Evolutionary conservation across 53 echinoderm and acorn worm genomes (phyloP).

Genomic region (Actinopyga echinites): DNA sequence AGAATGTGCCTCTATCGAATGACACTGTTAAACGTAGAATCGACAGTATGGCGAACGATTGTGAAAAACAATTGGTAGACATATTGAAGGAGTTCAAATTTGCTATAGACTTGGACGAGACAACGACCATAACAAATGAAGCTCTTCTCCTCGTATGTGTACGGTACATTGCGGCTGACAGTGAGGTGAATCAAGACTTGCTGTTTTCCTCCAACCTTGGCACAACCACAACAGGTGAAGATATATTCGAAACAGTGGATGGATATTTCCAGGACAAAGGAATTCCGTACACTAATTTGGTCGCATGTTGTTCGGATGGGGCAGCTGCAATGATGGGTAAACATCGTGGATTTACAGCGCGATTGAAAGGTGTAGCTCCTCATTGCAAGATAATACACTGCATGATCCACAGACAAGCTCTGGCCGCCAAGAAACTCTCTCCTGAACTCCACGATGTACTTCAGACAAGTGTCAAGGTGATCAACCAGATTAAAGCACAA

Average conservation of each 20-base stretch:
- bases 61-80: background rate
- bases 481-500: background rate
- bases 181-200: slow-evolving; percentile 2
- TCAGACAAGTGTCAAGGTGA: slow-evolving; percentile 13
- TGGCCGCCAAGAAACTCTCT: slow-evolving; percentile 6
- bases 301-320: background rate
- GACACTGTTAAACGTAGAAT: slow-evolving; percentile 8
- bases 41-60: slow-evolving; percentile 4
- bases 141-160: background rate
- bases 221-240: slow-evolving; percentile 3
- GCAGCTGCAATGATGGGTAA: slow-evolving; percentile 1
- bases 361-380: background rate
- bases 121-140: slow-evolving; percentile 9
- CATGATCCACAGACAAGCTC: slow-evolving; percentile 9
- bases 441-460: slow-evolving; percentile 8
- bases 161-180: background rate
- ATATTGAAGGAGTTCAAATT: background rate
- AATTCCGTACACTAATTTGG: background rate
- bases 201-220: background rate
- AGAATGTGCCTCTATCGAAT: background rate
- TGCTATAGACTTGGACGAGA: background rate
- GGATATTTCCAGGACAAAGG: background rate
- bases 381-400: slow-evolving; percentile 2
- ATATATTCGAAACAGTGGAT: slow-evolving; percentile 1
- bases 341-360: background rate